Evolutionary conservation across 1,140 invertebrate genomes (phyloP), one percentile per base, ranked within the genome.

Genomic region (Vanessa atalanta): DNA sequence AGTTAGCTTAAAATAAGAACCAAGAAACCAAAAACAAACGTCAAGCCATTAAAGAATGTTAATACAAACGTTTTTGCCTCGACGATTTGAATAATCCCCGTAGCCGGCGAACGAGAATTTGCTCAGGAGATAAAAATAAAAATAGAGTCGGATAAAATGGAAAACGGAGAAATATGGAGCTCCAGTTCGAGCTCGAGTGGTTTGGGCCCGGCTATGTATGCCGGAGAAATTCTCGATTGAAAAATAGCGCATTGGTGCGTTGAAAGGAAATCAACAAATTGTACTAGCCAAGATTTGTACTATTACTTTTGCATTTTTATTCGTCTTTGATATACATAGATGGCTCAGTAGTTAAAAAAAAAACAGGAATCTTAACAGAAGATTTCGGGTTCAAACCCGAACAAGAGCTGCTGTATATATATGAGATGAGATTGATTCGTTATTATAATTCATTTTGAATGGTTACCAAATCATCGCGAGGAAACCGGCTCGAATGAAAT

Each of bases 61-160:
- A 47, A 53, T 47, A 53, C 31, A 43, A 72, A 55, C 37, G 15
- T 65, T 72, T 72, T 72, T 23, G 15, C 57, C 26, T 72, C 47
- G 16, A 61, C n/a, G n/a, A 64, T 73, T 67, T 63, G 31, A 50
- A 73, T 64, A 75, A 75, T 75, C 67, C 31, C 61, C 37, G 61
- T 43, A 31, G 50, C 9, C 31, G 43, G 51, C 47, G 47, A 37
- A 48, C 20, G 47, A 15, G 57, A 50, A 43, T 72, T 66, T 65
- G 73, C 65, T 73, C 26, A 71, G 65, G 37, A 75, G 69, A 65
- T 66, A 57, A 79, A 77, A 70, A 73, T 14, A 77, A 71, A 23
- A 57, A 57, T 57, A 8, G 16, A 57, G 20, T 23, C 53, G 53
- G 4, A 43, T 43, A 9, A 9, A 43, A 43, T 43, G 37, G 37